Conservation (phyloP, 2,888 invertebrate species). For the Stenolophus ochropezus region DNA sequence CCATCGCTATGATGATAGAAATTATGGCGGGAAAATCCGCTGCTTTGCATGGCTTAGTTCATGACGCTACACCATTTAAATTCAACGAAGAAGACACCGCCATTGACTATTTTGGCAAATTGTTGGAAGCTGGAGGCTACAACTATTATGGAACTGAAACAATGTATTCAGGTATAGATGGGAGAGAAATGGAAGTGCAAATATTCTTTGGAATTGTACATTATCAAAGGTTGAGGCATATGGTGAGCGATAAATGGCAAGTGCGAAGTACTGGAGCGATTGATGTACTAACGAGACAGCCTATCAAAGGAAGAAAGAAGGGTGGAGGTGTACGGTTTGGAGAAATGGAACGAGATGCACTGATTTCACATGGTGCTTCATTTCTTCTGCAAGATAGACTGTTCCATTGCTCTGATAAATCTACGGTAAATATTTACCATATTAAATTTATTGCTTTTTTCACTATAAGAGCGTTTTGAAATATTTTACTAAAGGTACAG, state of each 20-base stretch:
- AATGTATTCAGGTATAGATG: conserved; percentile 96
- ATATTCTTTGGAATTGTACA: conserved; percentile 98
- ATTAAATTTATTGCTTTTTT: too few relatives aligned
- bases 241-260: conserved; percentile 99
- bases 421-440: conserved; percentile 79
- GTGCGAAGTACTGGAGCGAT: conserved; percentile 96
- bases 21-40: conserved; percentile 98
- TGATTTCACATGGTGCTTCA: conserved; percentile 95
- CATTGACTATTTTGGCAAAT: conserved; percentile 92
- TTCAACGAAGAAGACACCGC: conserved; percentile 94
- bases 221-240: conserved; percentile 98
- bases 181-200: conserved; percentile 92
- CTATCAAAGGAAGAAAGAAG: conserved; percentile 92
- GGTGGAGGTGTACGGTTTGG: conserved; percentile 95
- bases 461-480: too few relatives aligned
- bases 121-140: conserved; percentile 90
- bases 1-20: conserved; percentile 99
- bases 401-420: conserved; percentile 94
- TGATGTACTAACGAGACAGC: conserved; percentile 95
- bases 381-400: conserved; percentile 94
- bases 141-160: conserved; percentile 97
- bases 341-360: conserved; percentile 99
- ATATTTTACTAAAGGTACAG: too few relatives aligned
- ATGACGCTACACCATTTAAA: conserved; percentile 97
- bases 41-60: conserved; percentile 90